These are phyloP conservation scores for Sarcophaga bullata DNA, from an alignment of 1,140 invertebrate genomes.

Conservation along the genomic window DNA sequence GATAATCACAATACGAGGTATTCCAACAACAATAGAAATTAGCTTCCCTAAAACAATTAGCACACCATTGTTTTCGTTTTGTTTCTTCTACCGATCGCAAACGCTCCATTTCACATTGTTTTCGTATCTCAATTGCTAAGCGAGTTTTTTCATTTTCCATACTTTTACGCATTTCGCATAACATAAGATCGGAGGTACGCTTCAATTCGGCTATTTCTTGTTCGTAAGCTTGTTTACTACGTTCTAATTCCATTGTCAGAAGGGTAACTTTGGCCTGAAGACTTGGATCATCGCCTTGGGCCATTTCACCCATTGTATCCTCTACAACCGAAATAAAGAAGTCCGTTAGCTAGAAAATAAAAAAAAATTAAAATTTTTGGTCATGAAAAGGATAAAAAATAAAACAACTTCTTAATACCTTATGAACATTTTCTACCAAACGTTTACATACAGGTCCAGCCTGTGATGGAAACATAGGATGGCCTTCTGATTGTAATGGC, in stretches of 20 bases:
- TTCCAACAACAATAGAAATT: constrained; percentile 96
- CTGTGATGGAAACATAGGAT: constrained; percentile 62
- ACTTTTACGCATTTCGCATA: constrained; percentile 72
- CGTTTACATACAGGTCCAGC: constrained; percentile 64
- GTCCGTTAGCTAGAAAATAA: constrained; percentile 65
- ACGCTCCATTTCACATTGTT: constrained; percentile 73
- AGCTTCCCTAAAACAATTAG: constrained; percentile 85
- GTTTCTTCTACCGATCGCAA: constrained; percentile 76
- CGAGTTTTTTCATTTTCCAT: constrained; percentile 75
- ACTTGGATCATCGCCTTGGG: constrained; percentile 61
- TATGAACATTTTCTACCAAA: constrained; percentile 67
- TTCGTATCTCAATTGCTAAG: constrained; percentile 70
- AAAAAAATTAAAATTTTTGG: background rate
- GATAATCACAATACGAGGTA: constrained; percentile 90
- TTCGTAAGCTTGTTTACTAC: constrained; percentile 70
- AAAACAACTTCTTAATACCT: constrained; percentile 54
- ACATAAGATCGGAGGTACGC: constrained; percentile 63
- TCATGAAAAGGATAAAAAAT: background rate
- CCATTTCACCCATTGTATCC: constrained; percentile 70
- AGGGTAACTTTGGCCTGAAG: constrained; percentile 70
- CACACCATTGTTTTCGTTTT: constrained; percentile 90
- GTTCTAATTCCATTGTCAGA: constrained; percentile 74
- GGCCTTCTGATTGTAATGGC: constrained; percentile 62
- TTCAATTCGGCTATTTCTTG: constrained; percentile 67
- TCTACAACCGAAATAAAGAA: constrained; percentile 70